Conservation (phyloP, 2,113 vertebrate genomes). For the Herpetotheres cachinnans region DNA sequence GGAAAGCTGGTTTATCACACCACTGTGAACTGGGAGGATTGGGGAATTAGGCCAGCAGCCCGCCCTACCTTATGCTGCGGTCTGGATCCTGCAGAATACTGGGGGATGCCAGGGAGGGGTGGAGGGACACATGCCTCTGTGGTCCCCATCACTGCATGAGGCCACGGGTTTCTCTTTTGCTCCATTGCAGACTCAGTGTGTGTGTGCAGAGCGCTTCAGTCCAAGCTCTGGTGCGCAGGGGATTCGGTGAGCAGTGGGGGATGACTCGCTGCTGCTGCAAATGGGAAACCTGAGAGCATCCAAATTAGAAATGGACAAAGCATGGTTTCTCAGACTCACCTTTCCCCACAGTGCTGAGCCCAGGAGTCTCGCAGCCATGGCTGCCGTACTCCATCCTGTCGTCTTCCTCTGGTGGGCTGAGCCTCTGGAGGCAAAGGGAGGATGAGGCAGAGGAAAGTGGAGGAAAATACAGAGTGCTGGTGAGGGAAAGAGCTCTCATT, state of each 20-base stretch:
- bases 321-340: not conserved
- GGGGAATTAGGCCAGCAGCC: not conserved
- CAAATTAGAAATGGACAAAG: not conserved
- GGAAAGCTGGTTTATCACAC: not conserved
- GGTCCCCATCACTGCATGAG: not conserved
- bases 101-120: not conserved
- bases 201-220: not conserved
- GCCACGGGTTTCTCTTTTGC: not conserved
- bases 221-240: not conserved
- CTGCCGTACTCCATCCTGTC: not conserved
- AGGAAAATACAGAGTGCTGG: not conserved
- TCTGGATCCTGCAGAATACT: not conserved
- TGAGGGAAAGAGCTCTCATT: not conserved
- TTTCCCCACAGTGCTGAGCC: not conserved
- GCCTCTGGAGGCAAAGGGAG: not conserved
- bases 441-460: not conserved
- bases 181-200: fast-evolving
- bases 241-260: not conserved
- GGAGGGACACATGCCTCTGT: not conserved
- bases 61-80: fast-evolving
- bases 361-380: fast-evolving
- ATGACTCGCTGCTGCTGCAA: not conserved
- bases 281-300: not conserved
- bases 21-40: not conserved
- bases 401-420: not conserved